Conservation (phyloP, 2,888 invertebrate genomes). For the Tinea semifulvella region DNA sequence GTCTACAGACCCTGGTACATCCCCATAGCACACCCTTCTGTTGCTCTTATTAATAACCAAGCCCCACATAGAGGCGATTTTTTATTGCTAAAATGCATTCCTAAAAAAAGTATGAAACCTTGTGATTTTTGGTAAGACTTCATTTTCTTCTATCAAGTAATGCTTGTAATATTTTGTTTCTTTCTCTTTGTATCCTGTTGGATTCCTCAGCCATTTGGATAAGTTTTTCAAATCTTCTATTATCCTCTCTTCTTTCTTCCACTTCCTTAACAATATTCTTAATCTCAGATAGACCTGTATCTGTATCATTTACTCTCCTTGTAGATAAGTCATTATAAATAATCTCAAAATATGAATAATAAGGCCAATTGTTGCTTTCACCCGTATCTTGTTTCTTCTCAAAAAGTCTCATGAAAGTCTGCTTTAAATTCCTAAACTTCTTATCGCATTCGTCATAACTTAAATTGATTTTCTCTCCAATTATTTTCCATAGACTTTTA, state of each 20-base stretch:
- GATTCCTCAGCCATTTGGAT: constrained; percentile 43
- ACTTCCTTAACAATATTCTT: constrained; percentile 28
- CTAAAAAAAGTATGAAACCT: too few species aligned
- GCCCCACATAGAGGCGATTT: too few species aligned
- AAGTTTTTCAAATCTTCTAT: constrained; percentile 42
- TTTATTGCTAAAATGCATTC: too few species aligned
- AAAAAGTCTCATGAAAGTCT: constrained; percentile 43
- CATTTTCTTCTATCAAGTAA: constrained; percentile 32
- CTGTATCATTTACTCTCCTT: constrained; percentile 25
- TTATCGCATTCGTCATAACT: constrained; percentile 49
- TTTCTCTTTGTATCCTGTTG: constrained; percentile 47
- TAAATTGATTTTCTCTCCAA: constrained; percentile 38
- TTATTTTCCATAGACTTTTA: constrained; percentile 41
- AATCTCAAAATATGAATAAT: constrained; percentile 45
- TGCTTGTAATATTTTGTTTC: constrained; percentile 47
- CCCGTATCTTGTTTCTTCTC: constrained; percentile 43
- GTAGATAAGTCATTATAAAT: constrained; percentile 34
- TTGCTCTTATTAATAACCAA: too few species aligned
- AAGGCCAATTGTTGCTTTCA: constrained; percentile 44
- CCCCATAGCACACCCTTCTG: too few species aligned
- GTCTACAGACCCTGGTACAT: too few species aligned
- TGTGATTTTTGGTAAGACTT: too few species aligned
- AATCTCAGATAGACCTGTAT: constrained; percentile 33
- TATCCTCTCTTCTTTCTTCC: constrained; percentile 32
- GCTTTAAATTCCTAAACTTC: constrained; percentile 54